Base-by-base conservation (phyloP, 1,140 invertebrate genomes). In the Macrobrachium rosenbergii region DNA sequence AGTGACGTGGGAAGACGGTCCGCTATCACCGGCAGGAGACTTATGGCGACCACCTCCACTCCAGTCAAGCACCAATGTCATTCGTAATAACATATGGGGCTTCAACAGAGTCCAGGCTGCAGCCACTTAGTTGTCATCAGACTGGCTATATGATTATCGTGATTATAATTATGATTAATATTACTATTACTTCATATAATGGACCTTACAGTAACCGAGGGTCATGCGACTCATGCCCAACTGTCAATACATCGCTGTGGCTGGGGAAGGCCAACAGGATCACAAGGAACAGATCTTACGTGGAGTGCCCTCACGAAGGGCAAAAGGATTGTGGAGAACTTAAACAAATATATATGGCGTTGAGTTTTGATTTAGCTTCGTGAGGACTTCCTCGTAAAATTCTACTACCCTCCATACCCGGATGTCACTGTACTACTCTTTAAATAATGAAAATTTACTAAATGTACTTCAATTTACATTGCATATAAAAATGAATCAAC, bases 61-160 rank as follows among this genome's bases (percentile, higher is more conserved):
- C 79, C 60, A 60, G 69, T 58, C 63, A 52, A 64, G 63, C 79
- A 37, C 45, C 73, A 45, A 69, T 63, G 78, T 23, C 73, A 58
- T 63, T 75, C 28, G 28, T n/a, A 82, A 84, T 67, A 52, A 23
- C 67, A 52, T 64, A n/a, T 58, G 45, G 64, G 64, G 62, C 78
- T 63, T 52, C 62, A 21, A 63, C 60, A 19, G 60, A 67, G 60
- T 80, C 69, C 83, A 59, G 62, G 73, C 82, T 76, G 58, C 67
- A 67, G 58, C 84, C 84, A 75, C 77, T 81, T 63, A 87, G 84
- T 87, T 86, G 88, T 89, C 88, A 85, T 85, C 88, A 89, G 83
- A 89, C 88, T 89, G 88, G 88, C 88, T 85, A 85, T 89, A 89
- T 85, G 88, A 89, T 89, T 89, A 89, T 89, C 88, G 82, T 85